These are phyloP conservation scores for Thelaira solivaga DNA, from an alignment of 2,888 invertebrate species.

Conservation along the genomic window DNA sequence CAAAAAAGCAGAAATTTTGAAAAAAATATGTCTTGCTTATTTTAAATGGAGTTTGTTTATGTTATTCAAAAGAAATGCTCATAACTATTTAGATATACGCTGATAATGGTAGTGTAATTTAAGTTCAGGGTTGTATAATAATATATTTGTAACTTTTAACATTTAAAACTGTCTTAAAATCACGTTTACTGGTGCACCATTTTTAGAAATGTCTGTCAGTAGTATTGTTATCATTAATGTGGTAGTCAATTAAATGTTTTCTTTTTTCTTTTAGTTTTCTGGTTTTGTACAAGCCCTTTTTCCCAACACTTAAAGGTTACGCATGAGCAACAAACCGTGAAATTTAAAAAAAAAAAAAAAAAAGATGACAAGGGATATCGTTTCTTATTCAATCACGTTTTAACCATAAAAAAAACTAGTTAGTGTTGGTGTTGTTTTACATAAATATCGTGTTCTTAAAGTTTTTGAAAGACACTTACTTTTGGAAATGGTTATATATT, in stretches of 20 bases:
- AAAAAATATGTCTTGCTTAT: conserved; percentile 11
- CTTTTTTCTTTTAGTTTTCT: neutral
- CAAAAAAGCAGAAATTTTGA: neutral
- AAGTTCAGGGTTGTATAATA: conserved; percentile 39
- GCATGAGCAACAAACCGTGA: conserved; percentile 52
- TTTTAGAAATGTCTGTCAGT: conserved; percentile 10
- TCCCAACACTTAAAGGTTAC: conserved; percentile 39
- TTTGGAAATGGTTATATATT: too few relatives aligned
- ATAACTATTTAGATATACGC: conserved; percentile 43
- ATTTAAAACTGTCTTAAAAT: conserved; percentile 11
- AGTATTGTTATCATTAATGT: neutral
- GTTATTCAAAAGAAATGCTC: conserved; percentile 44
- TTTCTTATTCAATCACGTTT: conserved; percentile 26
- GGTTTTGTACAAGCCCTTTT: neutral
- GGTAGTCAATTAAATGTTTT: conserved; percentile 29
- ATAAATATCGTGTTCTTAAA: neutral
- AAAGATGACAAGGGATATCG: neutral
- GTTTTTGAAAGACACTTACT: too few relatives aligned
- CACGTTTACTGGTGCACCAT: conserved; percentile 54
- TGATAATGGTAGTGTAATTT: conserved; percentile 32
- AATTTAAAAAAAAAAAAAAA: conserved; percentile 16
- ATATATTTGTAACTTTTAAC: conserved; percentile 22
- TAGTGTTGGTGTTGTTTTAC: neutral
- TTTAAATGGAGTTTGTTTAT: conserved; percentile 19
- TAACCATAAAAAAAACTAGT: neutral